Evolutionary conservation across 2,797 vertebrate species (phyloP), one percentile per base, ranked within the genome.

Genomic region (Arctocebus calabarensis): DNA sequence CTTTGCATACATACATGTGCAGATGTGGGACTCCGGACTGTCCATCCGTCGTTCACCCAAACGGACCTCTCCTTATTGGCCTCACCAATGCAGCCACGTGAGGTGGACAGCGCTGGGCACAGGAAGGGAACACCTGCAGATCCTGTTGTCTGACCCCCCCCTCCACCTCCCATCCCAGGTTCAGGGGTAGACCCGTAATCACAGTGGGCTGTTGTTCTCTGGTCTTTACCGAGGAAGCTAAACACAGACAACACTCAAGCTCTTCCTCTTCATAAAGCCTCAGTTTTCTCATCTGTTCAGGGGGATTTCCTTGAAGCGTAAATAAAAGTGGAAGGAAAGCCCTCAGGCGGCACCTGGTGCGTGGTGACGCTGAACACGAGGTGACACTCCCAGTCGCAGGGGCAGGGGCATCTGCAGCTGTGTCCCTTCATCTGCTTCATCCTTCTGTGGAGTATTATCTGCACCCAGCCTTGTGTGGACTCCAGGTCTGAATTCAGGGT

Each of bases 341-440:
- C 25, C 22, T 45, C 20, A 11, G 11, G 17, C 1, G 17, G 22
- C 7, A 22, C 37, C 37, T 22, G 0, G 64, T 3, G 34, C 37
- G 1, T 5, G 13, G 83, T 11, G 40, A 22, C 20, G 1, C 2
- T 8, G 10, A 27, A 16, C 23, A 3, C 2, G 22, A 1, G 12
- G 37, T 1, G 5, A 6, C n/a, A 0, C 4, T 0, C 27, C 25
- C 29, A 12, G 68, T 37, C 2, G 43, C 5, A 1, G 82, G 45
- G 82, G 0, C 13, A 4, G 4, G 8, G 43, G 4, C 3, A 9
- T 23, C 11, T 1, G 3, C 13, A 8, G 45, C 43, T 27, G 10
- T 2, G 52, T 25, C 10, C 7, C 45, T 78, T 45, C 11, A 52
- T 13, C 43, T 10, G 22, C n/a, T 55, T 29, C 37, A 37, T 37